A percentile compares a stretch with the other conserved stretches of the same genome.
Evolutionary conservation across 2,888 invertebrate species (phyloP).

Genomic region (Heteropelma amictum): DNA sequence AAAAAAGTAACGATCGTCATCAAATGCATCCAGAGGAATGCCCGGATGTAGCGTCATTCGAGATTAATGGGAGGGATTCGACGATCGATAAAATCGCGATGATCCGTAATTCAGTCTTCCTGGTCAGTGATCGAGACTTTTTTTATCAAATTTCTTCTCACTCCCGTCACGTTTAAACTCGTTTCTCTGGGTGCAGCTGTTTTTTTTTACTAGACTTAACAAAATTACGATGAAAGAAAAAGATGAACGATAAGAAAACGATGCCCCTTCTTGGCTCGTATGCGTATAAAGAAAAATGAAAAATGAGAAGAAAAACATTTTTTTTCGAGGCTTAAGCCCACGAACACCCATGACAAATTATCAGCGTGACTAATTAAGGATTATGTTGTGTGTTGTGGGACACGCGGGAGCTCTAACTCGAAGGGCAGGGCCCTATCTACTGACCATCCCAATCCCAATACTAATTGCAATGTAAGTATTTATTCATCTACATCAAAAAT

Average conservation of each 20-base stretch:
- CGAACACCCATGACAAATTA: slow-evolving; percentile 63
- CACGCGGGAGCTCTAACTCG: slow-evolving; percentile 77
- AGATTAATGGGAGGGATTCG: slow-evolving; percentile 14
- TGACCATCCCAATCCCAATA: slow-evolving; percentile 77
- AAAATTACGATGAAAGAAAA: slow-evolving; percentile 1
- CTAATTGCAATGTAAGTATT: slow-evolving; percentile 77
- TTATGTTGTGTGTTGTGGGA: slow-evolving; percentile 77
- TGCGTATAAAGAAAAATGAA: slow-evolving; percentile 22
- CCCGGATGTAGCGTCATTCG: slow-evolving; percentile 20
- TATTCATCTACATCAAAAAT: slow-evolving; percentile 74
- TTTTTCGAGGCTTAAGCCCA: slow-evolving; percentile 47
- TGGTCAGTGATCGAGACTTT: slow-evolving; percentile 4
- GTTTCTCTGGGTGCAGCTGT: slow-evolving; percentile 54
- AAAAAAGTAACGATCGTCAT: slow-evolving; percentile 10
- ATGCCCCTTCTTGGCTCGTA: slow-evolving; percentile 22
- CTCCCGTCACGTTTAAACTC: background rate
- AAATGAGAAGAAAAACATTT: slow-evolving; percentile 11
- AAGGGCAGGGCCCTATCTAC: slow-evolving; percentile 76
- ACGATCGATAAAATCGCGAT: slow-evolving; percentile 28
- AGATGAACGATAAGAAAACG: background rate
- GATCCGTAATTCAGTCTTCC: slow-evolving; percentile 2
- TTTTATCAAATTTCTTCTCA: background rate
- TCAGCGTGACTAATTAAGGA: slow-evolving; percentile 76
- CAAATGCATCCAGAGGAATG: slow-evolving; percentile 57
- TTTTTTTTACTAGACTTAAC: no score